phyloP scores from a whole-genome alignment of 1,140 invertebrate genomes.

The Aphaenogaster rudis region DNA sequence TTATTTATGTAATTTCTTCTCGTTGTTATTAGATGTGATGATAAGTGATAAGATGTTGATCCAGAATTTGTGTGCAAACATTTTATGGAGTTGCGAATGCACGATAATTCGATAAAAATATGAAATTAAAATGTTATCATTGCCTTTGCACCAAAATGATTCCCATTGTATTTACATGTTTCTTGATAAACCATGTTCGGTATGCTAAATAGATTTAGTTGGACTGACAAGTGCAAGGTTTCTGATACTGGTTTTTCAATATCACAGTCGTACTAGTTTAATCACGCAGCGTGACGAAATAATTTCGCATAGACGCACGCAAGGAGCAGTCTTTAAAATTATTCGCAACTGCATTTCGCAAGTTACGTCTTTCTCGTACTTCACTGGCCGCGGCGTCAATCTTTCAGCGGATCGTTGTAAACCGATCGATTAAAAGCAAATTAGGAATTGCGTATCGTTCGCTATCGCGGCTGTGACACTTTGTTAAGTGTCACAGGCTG shows the following conservation, averaged over 20 bases:
- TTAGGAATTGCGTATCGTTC: constrained; percentile 7
- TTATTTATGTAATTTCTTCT: not conserved
- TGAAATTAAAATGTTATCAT: not conserved
- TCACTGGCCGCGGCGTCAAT: not conserved
- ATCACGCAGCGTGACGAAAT: constrained; percentile 17
- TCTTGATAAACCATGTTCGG: not conserved
- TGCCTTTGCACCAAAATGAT: not conserved
- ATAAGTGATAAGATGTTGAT: not conserved
- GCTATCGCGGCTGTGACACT: constrained; percentile 5
- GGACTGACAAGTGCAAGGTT: constrained; percentile 17
- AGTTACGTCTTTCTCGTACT: not conserved
- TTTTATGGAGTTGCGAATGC: not conserved
- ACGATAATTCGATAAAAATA: not conserved
- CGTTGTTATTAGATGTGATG: not conserved
- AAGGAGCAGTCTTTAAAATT: not conserved
- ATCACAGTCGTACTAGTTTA: constrained; percentile 8
- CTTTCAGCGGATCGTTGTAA: not conserved
- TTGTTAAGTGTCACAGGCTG: constrained; percentile 5
- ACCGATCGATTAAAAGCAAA: not conserved
- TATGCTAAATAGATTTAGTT: not conserved
- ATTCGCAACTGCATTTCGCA: not conserved
- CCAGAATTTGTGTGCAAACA: not conserved
- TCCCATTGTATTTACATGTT: not conserved
- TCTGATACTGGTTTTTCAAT: constrained; percentile 30
- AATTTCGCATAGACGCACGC: not conserved